A percentile compares a stretch with the other conserved stretches of the same genome.
phyloP scores from a whole-genome alignment of 2,888 invertebrate species.

The Sesamia inferens region DNA sequence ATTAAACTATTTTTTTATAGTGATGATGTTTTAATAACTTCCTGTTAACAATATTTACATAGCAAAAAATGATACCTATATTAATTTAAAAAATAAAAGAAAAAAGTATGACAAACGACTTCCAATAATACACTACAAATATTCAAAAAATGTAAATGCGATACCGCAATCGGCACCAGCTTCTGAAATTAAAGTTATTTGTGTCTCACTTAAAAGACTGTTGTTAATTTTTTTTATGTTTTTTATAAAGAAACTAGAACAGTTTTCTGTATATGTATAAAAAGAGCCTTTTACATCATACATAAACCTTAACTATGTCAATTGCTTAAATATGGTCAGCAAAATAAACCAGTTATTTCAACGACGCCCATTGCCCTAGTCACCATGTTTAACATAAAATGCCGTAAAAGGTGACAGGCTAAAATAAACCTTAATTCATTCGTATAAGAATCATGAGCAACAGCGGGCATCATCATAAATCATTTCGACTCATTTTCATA shows the following conservation, averaged over 20 bases:
- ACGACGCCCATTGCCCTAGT: neutral
- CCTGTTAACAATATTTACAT: too few relatives aligned
- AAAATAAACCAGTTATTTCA: neutral
- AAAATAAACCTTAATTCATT: neutral
- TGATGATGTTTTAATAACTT: too few relatives aligned
- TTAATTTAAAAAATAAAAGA: too few relatives aligned
- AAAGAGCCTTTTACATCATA: neutral
- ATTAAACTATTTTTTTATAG: too few relatives aligned
- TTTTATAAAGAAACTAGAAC: neutral
- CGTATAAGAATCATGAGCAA: neutral
- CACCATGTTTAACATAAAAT: conserved; percentile 8
- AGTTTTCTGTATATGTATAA: neutral
- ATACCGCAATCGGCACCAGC: too few relatives aligned
- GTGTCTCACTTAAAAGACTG: too few relatives aligned
- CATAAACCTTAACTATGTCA: neutral
- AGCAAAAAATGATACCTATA: too few relatives aligned
- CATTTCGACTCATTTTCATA: neutral
- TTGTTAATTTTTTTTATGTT: too few relatives aligned
- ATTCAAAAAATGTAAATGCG: too few relatives aligned
- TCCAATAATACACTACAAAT: too few relatives aligned
- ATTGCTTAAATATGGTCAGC: neutral
- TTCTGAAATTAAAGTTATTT: too few relatives aligned
- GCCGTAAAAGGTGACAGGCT: neutral
- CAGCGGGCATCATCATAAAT: neutral
- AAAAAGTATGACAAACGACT: too few relatives aligned